Conservation (phyloP, 2,888 invertebrate genomes). For the Parapristionchus giblindavisi region DNA sequence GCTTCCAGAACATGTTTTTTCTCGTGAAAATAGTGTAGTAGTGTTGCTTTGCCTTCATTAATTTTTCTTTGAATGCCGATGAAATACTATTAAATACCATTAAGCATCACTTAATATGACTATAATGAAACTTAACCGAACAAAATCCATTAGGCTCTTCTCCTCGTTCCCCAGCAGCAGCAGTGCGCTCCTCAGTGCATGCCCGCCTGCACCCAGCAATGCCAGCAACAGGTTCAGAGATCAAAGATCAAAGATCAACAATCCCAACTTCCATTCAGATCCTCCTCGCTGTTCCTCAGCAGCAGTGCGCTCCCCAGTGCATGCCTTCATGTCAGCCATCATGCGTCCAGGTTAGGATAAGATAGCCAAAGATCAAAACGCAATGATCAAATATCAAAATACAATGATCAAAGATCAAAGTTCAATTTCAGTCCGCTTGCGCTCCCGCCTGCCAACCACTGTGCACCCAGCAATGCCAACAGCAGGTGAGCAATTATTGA, state of each 20-base stretch:
- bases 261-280: too few relatives aligned
- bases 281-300: constrained; percentile 43
- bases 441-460: constrained; percentile 41
- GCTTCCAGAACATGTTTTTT: too few relatives aligned
- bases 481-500: constrained; percentile 4
- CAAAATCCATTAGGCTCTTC: too few relatives aligned
- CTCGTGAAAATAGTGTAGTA: too few relatives aligned
- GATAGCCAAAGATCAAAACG: neutral
- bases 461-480: constrained; percentile 34
- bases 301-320: constrained; percentile 50
- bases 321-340: constrained; percentile 40
- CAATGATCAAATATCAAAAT: neutral
- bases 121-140: too few relatives aligned
- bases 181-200: constrained; percentile 56
- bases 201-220: constrained; percentile 46
- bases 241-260: too few relatives aligned
- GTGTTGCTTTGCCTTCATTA: too few relatives aligned
- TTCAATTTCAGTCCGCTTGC: constrained; percentile 21
- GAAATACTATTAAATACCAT: too few relatives aligned
- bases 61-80: too few relatives aligned
- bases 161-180: constrained; percentile 50
- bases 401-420: neutral
- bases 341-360: constrained; percentile 44
- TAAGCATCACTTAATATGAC: too few relatives aligned
- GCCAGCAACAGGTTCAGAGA: too few relatives aligned